Evolutionary conservation across 2,888 invertebrate genomes (phyloP), one percentile per base, ranked within the genome.

Genomic region (Electrophaes corylata): DNA sequence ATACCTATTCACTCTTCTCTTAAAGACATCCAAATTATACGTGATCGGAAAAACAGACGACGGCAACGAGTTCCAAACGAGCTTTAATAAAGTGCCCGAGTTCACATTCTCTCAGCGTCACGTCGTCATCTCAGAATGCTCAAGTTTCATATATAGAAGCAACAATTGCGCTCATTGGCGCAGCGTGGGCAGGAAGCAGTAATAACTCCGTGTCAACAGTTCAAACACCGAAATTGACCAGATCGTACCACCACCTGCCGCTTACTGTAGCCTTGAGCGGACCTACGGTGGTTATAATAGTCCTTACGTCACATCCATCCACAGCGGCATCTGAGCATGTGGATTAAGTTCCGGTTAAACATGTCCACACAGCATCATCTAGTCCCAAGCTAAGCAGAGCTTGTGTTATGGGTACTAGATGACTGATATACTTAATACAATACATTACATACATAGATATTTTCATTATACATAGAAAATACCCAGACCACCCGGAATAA

Each of bases 141-240:
- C 52, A 62, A 47, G 66, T 63, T 65, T 67, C 74, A 74, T 75
- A 72, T 73, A 76, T 74, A 78, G 76, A 64, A 50, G 16, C 65
- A 49, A 55, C 70, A 76, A 73, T 76, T 78, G 73, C 58, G 64
- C 64, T 70, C 61, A 65, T 66, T 69, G 60, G 55, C 59, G 63
- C 52, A 37, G 64, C 70, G 75, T 69, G 69, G 70, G 68, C 78
- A 78, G 82, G 81, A 83, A 75, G 72, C 72, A 50, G 66, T 71
- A 81, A 82, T 81, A 71, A 76, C 62, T 67, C 66, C 65, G 76
- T 79, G 79, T 81, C 81, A 82, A 69, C 72, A 77, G 81, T 76
- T 81, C 79, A 80, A 74, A 64, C 73, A 64, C 72, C 70, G 64
- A 75, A 73, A 71, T 66, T 65, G 71, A 69, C 74, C 69, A 67